Percentiles rank a stretch among this genome's conserved stretches.
Evolutionary conservation across 2,797 vertebrate genomes (phyloP).

Genomic region (Liparis tanakae): DNA sequence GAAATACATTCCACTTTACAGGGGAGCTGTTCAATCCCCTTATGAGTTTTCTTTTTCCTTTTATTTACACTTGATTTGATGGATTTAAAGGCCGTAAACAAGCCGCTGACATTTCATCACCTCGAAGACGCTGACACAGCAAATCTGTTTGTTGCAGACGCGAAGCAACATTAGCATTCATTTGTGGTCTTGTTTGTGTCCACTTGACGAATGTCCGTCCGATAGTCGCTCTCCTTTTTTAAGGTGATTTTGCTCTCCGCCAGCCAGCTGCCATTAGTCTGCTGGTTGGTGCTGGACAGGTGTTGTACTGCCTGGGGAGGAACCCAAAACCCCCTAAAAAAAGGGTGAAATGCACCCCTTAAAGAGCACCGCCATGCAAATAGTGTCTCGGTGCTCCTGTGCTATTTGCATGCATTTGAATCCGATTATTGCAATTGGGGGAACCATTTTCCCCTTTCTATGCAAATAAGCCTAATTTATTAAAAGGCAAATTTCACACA

Average conservation of each 20-base stretch:
- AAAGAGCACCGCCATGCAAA: background rate
- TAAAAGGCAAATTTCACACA: background rate
- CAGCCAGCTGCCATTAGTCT: background rate
- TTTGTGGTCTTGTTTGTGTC: background rate
- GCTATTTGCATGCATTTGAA: conserved; percentile 4
- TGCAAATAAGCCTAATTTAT: background rate
- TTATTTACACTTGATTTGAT: background rate
- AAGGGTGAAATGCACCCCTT: background rate
- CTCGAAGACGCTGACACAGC: background rate
- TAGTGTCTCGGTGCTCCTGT: background rate
- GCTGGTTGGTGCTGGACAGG: background rate
- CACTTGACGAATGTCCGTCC: background rate
- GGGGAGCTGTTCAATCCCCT: background rate
- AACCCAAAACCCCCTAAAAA: background rate
- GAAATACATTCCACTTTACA: background rate
- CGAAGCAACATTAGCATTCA: background rate
- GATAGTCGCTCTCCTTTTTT: background rate
- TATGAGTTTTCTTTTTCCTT: background rate
- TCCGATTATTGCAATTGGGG: background rate
- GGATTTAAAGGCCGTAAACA: conserved; percentile 8
- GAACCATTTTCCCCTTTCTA: background rate
- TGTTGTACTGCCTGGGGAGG: background rate
- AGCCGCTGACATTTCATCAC: background rate
- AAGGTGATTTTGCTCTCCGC: background rate
- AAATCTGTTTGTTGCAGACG: background rate